These are phyloP conservation scores for Hormaphis cornu DNA, from an alignment of 1,140 invertebrate genomes.

Conservation along the genomic window DNA sequence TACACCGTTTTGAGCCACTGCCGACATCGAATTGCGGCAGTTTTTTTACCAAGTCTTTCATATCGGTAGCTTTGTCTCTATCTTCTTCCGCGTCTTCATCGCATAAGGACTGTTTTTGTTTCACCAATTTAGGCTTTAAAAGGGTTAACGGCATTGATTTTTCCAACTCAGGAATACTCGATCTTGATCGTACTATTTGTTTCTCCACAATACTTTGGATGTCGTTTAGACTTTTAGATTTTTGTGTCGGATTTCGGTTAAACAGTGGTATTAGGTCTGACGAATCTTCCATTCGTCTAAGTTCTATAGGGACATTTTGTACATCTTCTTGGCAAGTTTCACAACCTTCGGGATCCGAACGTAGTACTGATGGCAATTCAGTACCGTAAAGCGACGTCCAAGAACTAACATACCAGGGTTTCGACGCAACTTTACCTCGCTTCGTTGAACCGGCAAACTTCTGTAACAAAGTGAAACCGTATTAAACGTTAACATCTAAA, in stretches of 20 bases:
- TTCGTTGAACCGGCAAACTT: constrained; percentile 66
- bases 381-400: constrained; percentile 53
- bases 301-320: constrained; percentile 75
- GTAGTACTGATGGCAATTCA: constrained; percentile 46
- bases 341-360: constrained; percentile 48
- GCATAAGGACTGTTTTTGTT: constrained; percentile 67
- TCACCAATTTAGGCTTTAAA: constrained; percentile 58
- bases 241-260: constrained; percentile 47
- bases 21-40: constrained; percentile 51
- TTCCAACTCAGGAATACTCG: constrained; percentile 47
- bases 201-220: constrained; percentile 42
- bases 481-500: neutral
- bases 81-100: constrained; percentile 49
- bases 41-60: constrained; percentile 52
- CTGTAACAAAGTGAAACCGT: constrained; percentile 41
- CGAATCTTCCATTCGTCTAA: constrained; percentile 67
- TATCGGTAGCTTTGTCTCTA: constrained; percentile 52
- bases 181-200: constrained; percentile 50
- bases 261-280: constrained; percentile 42
- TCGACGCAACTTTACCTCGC: constrained; percentile 44
- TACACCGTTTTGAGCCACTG: constrained; percentile 43
- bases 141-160: constrained; percentile 34
- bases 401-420: constrained; percentile 69
- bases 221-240: constrained; percentile 70
- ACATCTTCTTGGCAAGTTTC: constrained; percentile 53